Percentiles rank a stretch among this genome's conserved stretches.
These are phyloP conservation scores for Gymnopithys bicolor DNA, from an alignment of 2,797 vertebrate genomes.

Conservation along the genomic window DNA sequence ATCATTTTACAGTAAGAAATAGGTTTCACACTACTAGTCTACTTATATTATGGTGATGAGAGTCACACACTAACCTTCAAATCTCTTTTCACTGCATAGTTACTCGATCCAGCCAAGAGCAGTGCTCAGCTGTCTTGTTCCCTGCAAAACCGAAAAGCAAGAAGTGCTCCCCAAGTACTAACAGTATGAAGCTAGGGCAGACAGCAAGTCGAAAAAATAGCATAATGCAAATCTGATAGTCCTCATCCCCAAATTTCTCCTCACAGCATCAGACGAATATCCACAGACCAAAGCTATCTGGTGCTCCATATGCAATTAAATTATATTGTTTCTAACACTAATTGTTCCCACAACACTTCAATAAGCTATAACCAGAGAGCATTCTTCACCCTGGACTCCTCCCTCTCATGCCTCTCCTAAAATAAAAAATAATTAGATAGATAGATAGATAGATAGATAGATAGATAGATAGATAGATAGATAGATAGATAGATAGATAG, in stretches of 20 bases:
- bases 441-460: no score
- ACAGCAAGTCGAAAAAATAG: background rate
- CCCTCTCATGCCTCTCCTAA: background rate
- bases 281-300: background rate
- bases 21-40: background rate
- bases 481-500: no score
- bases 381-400: background rate
- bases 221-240: background rate
- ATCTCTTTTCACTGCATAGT: background rate
- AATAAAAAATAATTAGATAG: background rate
- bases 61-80: background rate
- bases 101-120: background rate
- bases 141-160: background rate
- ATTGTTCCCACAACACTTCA: background rate
- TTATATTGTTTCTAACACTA: background rate
- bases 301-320: background rate
- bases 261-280: background rate
- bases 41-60: background rate
- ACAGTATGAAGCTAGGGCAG: background rate
- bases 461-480: no score
- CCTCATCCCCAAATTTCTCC: background rate
- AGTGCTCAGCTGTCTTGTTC: background rate
- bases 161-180: background rate
- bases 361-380: background rate
- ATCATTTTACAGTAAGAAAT: background rate